phyloP scores from a whole-genome alignment of 2,797 vertebrate genomes.

The Platalea minor region DNA sequence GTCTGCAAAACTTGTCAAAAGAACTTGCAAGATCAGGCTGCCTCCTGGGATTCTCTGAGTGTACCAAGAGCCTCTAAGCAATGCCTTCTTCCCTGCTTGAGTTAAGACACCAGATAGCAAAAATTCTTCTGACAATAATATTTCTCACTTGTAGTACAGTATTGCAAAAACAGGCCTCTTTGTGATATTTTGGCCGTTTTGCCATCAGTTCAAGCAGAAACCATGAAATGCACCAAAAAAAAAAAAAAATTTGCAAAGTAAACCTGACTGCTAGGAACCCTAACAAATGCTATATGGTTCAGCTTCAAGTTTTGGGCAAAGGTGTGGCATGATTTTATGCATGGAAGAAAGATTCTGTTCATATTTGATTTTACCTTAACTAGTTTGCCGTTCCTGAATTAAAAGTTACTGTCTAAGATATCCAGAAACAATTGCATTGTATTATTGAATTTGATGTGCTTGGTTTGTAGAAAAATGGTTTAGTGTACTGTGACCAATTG shows the following conservation, averaged over 20 bases:
- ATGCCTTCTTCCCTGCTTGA: not conserved
- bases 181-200: not conserved
- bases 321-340: fast-evolving
- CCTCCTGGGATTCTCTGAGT: not conserved
- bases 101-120: slow-evolving; percentile 10
- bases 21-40: not conserved
- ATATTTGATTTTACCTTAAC: not conserved
- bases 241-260: not conserved
- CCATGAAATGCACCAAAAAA: not conserved
- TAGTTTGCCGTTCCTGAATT: not conserved
- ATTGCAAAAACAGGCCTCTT: not conserved
- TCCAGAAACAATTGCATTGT: not conserved
- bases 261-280: not conserved
- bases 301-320: not conserved
- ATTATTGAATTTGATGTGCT: slow-evolving; percentile 3
- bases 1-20: not conserved
- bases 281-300: not conserved
- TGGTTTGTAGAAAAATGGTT: not conserved
- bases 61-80: not conserved
- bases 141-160: not conserved
- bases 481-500: not conserved
- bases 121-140: not conserved
- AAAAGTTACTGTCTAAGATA: not conserved
- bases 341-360: not conserved
- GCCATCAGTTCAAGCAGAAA: not conserved